phyloP scores from a whole-genome alignment of 2,888 invertebrate species.

The Nemapogon koenigi region DNA sequence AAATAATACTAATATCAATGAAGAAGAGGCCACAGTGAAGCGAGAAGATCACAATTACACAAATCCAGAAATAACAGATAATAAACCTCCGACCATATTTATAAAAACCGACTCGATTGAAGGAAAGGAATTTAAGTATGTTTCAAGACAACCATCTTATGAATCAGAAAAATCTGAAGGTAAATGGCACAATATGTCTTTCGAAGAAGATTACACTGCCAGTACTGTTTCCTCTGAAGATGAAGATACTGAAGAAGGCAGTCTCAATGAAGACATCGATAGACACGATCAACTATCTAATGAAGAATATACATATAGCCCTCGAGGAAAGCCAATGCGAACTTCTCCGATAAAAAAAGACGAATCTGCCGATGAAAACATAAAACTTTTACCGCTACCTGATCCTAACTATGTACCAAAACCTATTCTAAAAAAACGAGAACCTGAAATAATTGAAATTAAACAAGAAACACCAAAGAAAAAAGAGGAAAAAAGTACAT shows the following conservation, averaged over 20 bases:
- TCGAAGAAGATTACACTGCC: slow-evolving; percentile 69
- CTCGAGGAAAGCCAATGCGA: slow-evolving; percentile 56
- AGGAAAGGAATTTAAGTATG: slow-evolving; percentile 29
- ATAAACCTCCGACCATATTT: slow-evolving; percentile 30
- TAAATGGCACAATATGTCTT: slow-evolving; percentile 56
- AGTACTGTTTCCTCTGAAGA: slow-evolving; percentile 66
- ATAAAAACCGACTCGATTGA: slow-evolving; percentile 43
- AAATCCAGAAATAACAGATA: slow-evolving; percentile 15
- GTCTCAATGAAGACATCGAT: slow-evolving; percentile 39
- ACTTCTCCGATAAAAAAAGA: slow-evolving; percentile 35
- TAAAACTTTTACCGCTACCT: slow-evolving; percentile 68
- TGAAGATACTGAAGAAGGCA: slow-evolving; percentile 48
- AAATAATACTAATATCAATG: slow-evolving; percentile 23
- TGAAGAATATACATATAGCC: slow-evolving; percentile 74
- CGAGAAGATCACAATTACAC: slow-evolving; percentile 17
- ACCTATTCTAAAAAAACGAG: slow-evolving; percentile 76
- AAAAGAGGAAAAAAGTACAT: slow-evolving; percentile 39
- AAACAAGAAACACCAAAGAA: slow-evolving; percentile 24
- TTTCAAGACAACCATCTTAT: slow-evolving; percentile 30
- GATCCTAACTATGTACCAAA: slow-evolving; percentile 78
- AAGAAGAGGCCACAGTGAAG: slow-evolving; percentile 3
- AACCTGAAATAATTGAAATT: slow-evolving; percentile 29
- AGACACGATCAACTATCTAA: slow-evolving; percentile 39
- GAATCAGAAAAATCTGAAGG: slow-evolving; percentile 35
- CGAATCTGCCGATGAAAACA: slow-evolving; percentile 64